A percentile compares a stretch with the other conserved stretches of the same genome.
Evolutionary conservation across 2,797 vertebrate species (phyloP).

Genomic region (Gadopsis bispinosus): DNA sequence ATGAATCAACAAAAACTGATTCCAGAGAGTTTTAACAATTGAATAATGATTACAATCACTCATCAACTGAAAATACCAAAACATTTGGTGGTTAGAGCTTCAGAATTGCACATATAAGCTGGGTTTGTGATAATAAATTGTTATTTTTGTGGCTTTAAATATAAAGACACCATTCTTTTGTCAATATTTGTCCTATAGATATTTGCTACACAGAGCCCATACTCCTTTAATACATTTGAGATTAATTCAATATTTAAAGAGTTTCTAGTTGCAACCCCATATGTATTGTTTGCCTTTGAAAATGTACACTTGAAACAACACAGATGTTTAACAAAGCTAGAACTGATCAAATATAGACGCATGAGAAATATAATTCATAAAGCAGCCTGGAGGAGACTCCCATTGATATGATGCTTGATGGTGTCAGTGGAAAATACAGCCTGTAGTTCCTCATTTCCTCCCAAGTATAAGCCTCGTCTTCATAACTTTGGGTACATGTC

Average conservation of each 20-base stretch:
- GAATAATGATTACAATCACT: neutral
- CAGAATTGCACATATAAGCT: neutral
- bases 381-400: neutral
- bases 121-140: neutral
- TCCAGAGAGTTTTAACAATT: neutral
- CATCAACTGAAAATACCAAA: neutral
- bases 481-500: slow-evolving; percentile 90
- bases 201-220: neutral
- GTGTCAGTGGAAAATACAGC: neutral
- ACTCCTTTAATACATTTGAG: neutral
- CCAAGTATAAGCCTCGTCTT: slow-evolving; percentile 84
- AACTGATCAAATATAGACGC: neutral
- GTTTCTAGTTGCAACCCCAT: neutral
- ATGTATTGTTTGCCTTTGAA: neutral
- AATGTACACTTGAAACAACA: slow-evolving; percentile 2
- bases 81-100: neutral
- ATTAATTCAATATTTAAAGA: neutral
- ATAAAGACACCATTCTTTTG: slow-evolving; percentile 1
- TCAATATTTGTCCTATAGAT: neutral
- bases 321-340: neutral
- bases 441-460: slow-evolving; percentile 73
- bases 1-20: slow-evolving; percentile 11
- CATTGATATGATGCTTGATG: neutral
- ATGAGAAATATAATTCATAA: neutral
- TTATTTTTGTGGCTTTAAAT: neutral